phyloP scores from a whole-genome alignment of 2,888 invertebrate genomes.

The Osedax frankpressi region DNA sequence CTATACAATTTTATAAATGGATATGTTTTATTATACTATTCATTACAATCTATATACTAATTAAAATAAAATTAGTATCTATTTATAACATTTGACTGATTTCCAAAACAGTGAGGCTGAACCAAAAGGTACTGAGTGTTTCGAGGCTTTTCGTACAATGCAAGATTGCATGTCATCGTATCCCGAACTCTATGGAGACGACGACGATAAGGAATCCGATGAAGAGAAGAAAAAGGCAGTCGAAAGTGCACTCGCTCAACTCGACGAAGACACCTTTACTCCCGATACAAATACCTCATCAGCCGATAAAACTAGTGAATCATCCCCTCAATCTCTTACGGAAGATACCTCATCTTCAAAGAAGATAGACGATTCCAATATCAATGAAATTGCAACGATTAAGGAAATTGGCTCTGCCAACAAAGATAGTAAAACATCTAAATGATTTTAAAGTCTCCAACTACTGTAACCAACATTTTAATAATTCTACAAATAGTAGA shows the following conservation, averaged over 20 bases:
- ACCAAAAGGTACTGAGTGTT: constrained; percentile 83
- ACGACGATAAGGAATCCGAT: not conserved
- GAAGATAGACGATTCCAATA: not conserved
- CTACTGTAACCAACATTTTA: too few species aligned
- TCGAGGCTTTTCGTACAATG: constrained; percentile 76
- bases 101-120: constrained; percentile 57
- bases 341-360: not conserved
- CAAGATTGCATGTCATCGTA: constrained; percentile 75
- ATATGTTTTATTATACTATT: too few species aligned
- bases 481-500: too few species aligned
- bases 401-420: too few species aligned
- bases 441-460: too few species aligned
- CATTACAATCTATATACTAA: too few species aligned
- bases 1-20: too few species aligned
- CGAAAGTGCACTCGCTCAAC: not conserved
- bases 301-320: not conserved
- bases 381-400: not conserved
- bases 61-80: too few species aligned
- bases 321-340: too few species aligned
- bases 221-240: not conserved
- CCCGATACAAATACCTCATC: not conserved
- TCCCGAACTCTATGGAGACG: constrained; percentile 19
- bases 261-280: not conserved
- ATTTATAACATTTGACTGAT: too few species aligned
- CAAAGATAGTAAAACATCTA: too few species aligned